phyloP scores from a whole-genome alignment of 2,888 invertebrate species.

The Nemoura dubitans region DNA sequence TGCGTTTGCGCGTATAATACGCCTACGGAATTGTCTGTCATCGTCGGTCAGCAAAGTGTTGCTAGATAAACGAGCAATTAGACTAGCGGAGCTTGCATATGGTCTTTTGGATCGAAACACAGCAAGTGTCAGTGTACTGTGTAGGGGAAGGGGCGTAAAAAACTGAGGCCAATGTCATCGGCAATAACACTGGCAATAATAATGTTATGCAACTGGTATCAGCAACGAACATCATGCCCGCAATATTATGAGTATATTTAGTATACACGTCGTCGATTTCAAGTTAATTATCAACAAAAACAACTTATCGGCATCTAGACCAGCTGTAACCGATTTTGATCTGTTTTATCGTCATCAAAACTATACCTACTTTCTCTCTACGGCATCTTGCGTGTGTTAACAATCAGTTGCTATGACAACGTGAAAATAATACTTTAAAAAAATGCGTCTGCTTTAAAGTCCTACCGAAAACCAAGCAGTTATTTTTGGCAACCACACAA shows the following conservation, averaged over 20 bases:
- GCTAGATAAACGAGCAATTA: not conserved
- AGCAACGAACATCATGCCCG: not conserved
- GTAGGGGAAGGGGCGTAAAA: not conserved
- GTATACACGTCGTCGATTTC: not conserved
- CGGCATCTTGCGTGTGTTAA: not conserved
- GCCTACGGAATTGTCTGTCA: not conserved
- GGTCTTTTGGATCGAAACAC: no score
- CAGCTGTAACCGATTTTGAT: conserved; percentile 47
- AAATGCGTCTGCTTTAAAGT: not conserved
- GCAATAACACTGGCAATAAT: not conserved
- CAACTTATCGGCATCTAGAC: conserved; percentile 48
- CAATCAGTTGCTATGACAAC: not conserved
- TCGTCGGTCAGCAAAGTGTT: not conserved
- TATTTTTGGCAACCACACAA: not conserved
- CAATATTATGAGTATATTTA: not conserved
- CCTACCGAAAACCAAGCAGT: not conserved
- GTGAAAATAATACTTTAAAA: not conserved
- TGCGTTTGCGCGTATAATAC: no score
- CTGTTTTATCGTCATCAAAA: not conserved
- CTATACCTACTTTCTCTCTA: no score
- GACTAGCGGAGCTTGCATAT: not conserved
- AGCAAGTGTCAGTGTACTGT: no score
- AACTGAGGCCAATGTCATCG: not conserved
- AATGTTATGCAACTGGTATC: not conserved
- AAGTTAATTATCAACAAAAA: conserved; percentile 43